Conservation (phyloP, 2,797 vertebrate genomes). For the Orientallactaga sibirica region DNA sequence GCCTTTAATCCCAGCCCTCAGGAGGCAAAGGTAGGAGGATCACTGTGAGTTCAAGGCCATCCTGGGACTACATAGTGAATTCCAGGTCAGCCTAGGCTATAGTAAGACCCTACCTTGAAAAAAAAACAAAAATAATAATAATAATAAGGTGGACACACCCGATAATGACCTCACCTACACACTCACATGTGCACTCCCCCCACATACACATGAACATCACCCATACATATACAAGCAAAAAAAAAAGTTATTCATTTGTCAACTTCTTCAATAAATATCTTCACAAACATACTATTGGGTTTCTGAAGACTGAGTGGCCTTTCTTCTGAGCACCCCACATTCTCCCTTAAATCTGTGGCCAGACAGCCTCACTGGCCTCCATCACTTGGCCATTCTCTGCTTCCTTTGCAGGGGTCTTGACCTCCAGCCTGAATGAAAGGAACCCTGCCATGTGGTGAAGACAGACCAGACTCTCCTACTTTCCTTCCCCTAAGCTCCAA, state of each 20-base stretch:
- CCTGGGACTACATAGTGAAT: too few relatives aligned
- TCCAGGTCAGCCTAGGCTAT: too few relatives aligned
- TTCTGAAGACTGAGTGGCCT: background rate
- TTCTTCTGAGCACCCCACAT: background rate
- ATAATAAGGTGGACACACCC: too few relatives aligned
- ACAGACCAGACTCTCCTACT: slow-evolving; percentile 87
- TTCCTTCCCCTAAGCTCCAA: slow-evolving; percentile 89
- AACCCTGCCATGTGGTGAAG: slow-evolving; percentile 71
- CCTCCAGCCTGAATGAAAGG: slow-evolving; percentile 87
- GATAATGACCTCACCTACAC: too few relatives aligned
- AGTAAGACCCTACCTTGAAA: too few relatives aligned
- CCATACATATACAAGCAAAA: too few relatives aligned
- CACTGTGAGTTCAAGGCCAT: too few relatives aligned
- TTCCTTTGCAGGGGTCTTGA: slow-evolving; percentile 91
- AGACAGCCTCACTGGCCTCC: background rate
- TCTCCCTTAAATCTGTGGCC: background rate
- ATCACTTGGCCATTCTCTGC: background rate
- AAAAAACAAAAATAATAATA: too few relatives aligned
- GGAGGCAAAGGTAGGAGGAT: too few relatives aligned
- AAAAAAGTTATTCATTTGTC: background rate
- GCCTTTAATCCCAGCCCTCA: too few relatives aligned
- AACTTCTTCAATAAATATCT: background rate
- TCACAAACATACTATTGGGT: background rate
- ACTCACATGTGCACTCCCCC: too few relatives aligned
- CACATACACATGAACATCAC: too few relatives aligned